Evolutionary conservation across 1,140 invertebrate genomes (phyloP).

Genomic region (Leptinotarsa lineolata): DNA sequence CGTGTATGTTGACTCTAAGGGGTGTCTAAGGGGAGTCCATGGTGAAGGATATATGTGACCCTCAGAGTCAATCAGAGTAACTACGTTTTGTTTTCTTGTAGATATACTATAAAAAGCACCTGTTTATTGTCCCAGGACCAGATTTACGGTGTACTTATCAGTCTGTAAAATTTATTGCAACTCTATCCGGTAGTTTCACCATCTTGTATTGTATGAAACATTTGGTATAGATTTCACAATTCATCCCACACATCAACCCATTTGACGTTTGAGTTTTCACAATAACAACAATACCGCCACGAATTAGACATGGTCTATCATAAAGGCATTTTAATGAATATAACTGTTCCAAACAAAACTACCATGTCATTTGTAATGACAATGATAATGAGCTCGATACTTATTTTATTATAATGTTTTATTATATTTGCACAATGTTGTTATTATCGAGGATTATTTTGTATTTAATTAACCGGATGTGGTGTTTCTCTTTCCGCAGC

Average conservation of each 20-base stretch:
- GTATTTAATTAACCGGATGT: constrained; percentile 26
- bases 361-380: constrained; percentile 19
- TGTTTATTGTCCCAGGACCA: too few relatives aligned
- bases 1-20: background rate
- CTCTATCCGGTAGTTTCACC: too few relatives aligned
- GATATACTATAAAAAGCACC: too few relatives aligned
- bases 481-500: constrained; percentile 26
- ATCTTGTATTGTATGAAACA: too few relatives aligned
- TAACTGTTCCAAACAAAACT: background rate
- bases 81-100: too few relatives aligned
- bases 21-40: too few relatives aligned
- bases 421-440: constrained; percentile 28
- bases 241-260: background rate
- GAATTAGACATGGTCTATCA: background rate
- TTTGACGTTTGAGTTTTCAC: background rate
- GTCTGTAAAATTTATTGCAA: too few relatives aligned
- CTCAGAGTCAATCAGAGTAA: too few relatives aligned
- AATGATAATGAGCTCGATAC: constrained; percentile 23
- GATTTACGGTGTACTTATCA: too few relatives aligned
- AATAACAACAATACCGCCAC: background rate
- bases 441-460: constrained; percentile 26
- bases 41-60: too few relatives aligned
- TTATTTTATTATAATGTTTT: constrained; percentile 27
- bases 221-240: background rate
- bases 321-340: background rate